Evolutionary conservation across 2,888 invertebrate genomes (phyloP), one percentile per base, ranked within the genome.

Genomic region (Amblyjoppa proteus): DNA sequence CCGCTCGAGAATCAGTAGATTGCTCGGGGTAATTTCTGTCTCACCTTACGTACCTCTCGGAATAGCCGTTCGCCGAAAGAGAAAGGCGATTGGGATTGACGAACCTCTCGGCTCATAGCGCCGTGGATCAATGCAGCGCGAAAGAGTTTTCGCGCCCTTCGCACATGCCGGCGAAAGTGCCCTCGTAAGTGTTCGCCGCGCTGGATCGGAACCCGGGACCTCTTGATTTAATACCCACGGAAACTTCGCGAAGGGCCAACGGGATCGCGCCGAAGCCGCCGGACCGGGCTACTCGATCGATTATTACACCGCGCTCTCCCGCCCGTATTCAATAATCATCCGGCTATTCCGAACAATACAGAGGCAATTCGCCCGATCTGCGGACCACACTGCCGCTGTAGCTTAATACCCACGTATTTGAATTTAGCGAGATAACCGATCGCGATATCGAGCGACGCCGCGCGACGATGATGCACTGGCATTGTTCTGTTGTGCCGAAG

Each of bases 71-170:
- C 85, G 88, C 87, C 89, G 86, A 89, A 91, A 91, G 25, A 11
- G 25, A 58, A 28, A 92, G 93, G 92, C 92, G 92, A 93, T 92
- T 92, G 92, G 90, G 90, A 92, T 92, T 91, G 91, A 90, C 90
- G 89, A 77, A 77, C 11, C 90, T 91, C 90, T 90, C 89, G 87
- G 89, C 69, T 79, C 20, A n/a, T 34, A 2, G 49, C 13, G 3
- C 3, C 31, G 31, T 68, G 41, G 38, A 31, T 56, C 31, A 25
- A 61, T 34, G 45, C 49, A 20, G 45, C 53, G 38, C 69, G 51
- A 34, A 64, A 74, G 82, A 74, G 81, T 74, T 13, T 16, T 1
- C 34, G 34, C 61, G 81, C 68, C 77, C 69, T 77, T 74, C 45
- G 73, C 76, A 58, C 73, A 73, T 77, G 66, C 45, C 58, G 25